Conservation (phyloP, 2,888 invertebrate genomes). For the Branchellion lobata region DNA sequence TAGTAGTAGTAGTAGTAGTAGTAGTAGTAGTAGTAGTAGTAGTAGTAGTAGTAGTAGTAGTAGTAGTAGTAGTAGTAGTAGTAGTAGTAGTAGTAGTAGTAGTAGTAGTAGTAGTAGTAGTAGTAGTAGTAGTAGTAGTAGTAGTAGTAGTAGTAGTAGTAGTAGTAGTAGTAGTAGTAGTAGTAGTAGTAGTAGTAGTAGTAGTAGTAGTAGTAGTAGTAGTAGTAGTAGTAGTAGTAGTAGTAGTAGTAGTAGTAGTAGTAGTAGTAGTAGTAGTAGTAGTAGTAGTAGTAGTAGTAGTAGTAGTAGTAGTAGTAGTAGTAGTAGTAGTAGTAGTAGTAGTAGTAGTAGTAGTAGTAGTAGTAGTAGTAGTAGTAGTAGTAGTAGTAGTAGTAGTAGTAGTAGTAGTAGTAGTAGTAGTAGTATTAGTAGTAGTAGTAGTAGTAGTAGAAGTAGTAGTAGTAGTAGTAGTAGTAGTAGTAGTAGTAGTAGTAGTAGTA, state of each 20-base stretch:
- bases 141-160: neutral
- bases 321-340: neutral
- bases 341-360: neutral
- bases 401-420: constrained; percentile 12
- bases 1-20: neutral
- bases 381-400: constrained; percentile 15
- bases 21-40: neutral
- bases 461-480: constrained; percentile 26
- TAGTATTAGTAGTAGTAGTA: neutral
- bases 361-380: constrained; percentile 3
- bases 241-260: neutral
- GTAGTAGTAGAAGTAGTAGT: neutral
- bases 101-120: neutral
- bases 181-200: neutral
- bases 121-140: constrained; percentile 1
- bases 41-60: neutral
- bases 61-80: neutral
- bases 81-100: neutral
- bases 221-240: neutral
- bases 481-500: constrained; percentile 42
- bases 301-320: neutral
- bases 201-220: neutral
- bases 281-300: neutral
- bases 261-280: neutral
- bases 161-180: neutral